These are phyloP conservation scores for Drosophila mayaguana DNA, from an alignment of 2,888 invertebrate genomes.

Conservation along the genomic window DNA sequence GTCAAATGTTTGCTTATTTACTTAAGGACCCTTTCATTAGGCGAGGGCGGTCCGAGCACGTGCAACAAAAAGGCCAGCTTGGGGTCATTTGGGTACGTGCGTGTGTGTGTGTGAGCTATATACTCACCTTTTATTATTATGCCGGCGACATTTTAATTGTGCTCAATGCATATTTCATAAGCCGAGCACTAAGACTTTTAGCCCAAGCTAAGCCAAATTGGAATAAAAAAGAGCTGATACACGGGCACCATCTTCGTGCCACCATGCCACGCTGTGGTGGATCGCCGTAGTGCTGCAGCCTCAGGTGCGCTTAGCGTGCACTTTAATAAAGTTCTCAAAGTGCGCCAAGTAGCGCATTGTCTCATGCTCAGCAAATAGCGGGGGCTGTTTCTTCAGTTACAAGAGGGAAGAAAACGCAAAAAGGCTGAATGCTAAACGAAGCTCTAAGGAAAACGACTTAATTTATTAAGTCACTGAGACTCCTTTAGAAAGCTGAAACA, in stretches of 20 bases:
- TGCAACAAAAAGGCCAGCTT: slow-evolving; percentile 30
- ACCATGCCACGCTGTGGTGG: neutral
- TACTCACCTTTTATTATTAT: slow-evolving; percentile 33
- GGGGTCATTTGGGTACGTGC: slow-evolving; percentile 27
- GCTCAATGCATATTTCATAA: slow-evolving; percentile 61
- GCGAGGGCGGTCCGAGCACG: slow-evolving; percentile 5
- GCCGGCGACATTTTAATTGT: slow-evolving; percentile 62
- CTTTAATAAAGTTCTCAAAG: slow-evolving; percentile 67
- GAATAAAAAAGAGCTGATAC: slow-evolving; percentile 17
- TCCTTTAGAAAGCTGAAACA: neutral
- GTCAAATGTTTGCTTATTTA: slow-evolving; percentile 58
- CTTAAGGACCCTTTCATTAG: slow-evolving; percentile 58
- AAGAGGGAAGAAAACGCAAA: neutral
- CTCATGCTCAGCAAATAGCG: slow-evolving; percentile 17
- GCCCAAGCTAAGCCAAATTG: slow-evolving; percentile 52
- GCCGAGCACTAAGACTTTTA: slow-evolving; percentile 42
- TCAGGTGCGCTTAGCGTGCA: slow-evolving; percentile 67
- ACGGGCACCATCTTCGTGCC: neutral
- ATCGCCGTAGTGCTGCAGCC: slow-evolving; percentile 37
- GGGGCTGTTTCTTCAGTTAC: slow-evolving; percentile 15
- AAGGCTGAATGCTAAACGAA: neutral
- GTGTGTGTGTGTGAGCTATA: slow-evolving; percentile 3
- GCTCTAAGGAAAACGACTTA: neutral
- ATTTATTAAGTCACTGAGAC: neutral
- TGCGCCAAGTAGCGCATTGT: slow-evolving; percentile 48